Evolutionary conservation across 1,140 invertebrate species (phyloP).

Genomic region (Bombus superbus): DNA sequence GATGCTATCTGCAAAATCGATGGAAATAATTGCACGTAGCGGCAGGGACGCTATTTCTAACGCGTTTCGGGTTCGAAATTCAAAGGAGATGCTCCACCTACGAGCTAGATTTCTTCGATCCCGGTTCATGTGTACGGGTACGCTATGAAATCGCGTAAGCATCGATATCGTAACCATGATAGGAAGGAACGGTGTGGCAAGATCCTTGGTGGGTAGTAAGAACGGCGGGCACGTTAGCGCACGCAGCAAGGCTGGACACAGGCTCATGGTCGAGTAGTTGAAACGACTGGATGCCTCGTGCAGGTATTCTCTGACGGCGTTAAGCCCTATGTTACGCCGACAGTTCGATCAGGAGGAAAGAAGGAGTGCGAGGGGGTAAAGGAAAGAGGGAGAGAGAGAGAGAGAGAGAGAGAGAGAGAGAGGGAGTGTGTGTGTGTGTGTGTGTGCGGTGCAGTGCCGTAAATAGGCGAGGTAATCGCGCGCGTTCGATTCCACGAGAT

Average conservation of each 20-base stretch:
- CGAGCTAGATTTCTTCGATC: not conserved
- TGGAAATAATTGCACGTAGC: not conserved
- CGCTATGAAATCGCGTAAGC: conserved; percentile 8
- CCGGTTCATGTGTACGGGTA: not conserved
- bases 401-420: not conserved
- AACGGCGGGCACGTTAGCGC: conserved; percentile 25
- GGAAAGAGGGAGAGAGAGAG: too few species aligned
- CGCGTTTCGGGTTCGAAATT: not conserved
- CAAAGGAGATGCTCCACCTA: conserved; percentile 22
- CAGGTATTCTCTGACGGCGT: conserved; percentile 34
- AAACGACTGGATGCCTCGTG: conserved; percentile 45
- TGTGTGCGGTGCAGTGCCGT: not conserved
- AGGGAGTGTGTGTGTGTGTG: not conserved
- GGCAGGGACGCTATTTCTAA: not conserved
- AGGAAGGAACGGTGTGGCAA: not conserved
- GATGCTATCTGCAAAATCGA: not conserved
- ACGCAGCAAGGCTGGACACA: conserved; percentile 11
- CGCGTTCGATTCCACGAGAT: conserved; percentile 53
- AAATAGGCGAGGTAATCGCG: conserved; percentile 62
- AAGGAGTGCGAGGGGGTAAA: not conserved
- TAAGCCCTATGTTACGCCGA: conserved; percentile 46
- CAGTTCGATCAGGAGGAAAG: conserved; percentile 40
- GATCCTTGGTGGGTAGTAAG: conserved; percentile 1
- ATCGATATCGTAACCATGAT: conserved; percentile 27
- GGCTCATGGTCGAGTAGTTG: conserved; percentile 24